Base-by-base conservation (phyloP, 2,888 invertebrate species). In the Calliphora vomitoria region DNA sequence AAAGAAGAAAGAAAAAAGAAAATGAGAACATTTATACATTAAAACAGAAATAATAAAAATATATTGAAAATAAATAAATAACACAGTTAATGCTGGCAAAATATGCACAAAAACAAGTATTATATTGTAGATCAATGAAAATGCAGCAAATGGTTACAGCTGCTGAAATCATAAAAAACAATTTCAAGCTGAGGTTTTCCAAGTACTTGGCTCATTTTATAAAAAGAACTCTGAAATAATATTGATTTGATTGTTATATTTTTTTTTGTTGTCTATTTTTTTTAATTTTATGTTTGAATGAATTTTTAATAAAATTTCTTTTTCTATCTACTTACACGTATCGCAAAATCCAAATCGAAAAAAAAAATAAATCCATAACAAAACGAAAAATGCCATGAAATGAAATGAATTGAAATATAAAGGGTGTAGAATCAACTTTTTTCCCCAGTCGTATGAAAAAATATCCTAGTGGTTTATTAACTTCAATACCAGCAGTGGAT, bases 401-500 rank as follows among this genome's bases (percentile, higher is more conserved):
- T 47, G 31, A 3, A 31, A 35, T 35, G 35, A 35, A 35, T 6
- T 35, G 35, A 35, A 4, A 35, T 35, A 79, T 90, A 90, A 91
- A 94, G 94, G 94, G 94, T 89, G 94, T 94, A 90, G 94, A 94
- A 90, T 93, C 94, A 89, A 94, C 93, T 89, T 94, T 94, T 90
- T 93, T 93, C 88, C 91, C 92, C 92, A 93, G 91, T 91, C 94
- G 93, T 91, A 93, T 93, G 92, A 92, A 93, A 93, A 93, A 94
- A 90, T 93, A 94, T 92, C 93, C 93, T 89, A 93, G 93, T 91
- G 93, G 94, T 91, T 92, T 93, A 91, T 91, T 93, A 91, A 93
- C 92, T 90, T 89, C 93, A 89, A 92, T 93, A 90, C 93, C 93
- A 91, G 93, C 92, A 90, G 92, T 93, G 91, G 93, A 93, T 91